These are phyloP conservation scores for Ictidomys tridecemlineatus DNA, from an alignment of 2,113 vertebrate genomes.

Conservation along the genomic window DNA sequence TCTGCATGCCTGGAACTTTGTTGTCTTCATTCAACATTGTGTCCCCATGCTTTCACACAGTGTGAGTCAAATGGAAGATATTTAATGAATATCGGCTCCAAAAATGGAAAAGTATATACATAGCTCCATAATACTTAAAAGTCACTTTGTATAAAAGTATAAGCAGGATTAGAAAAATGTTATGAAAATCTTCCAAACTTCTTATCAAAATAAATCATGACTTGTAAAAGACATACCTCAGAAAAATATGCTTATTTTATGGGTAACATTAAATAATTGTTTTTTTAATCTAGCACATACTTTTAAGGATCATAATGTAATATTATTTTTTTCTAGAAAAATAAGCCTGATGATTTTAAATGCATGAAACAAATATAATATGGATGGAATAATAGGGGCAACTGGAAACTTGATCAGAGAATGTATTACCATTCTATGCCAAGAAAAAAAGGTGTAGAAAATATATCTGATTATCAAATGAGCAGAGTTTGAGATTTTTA, in stretches of 20 bases:
- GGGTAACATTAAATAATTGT: background rate
- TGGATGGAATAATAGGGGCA: background rate
- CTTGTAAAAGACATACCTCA: background rate
- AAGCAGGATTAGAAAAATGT: background rate
- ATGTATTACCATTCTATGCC: background rate
- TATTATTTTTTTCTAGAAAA: background rate
- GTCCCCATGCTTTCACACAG: background rate
- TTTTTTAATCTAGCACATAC: background rate
- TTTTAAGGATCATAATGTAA: background rate
- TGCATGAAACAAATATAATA: background rate
- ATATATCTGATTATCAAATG: background rate
- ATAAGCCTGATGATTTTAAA: background rate
- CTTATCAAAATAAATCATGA: background rate
- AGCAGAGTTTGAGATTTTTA: background rate
- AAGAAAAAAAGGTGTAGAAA: background rate
- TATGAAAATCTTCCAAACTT: background rate
- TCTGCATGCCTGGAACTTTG: background rate
- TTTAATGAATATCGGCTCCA: background rate
- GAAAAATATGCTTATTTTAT: conserved; percentile 38
- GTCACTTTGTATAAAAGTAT: background rate
- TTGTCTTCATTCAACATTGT: background rate
- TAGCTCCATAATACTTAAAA: background rate
- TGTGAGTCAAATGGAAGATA: background rate
- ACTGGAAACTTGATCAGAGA: background rate
- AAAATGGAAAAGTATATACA: background rate